Percentiles rank a stretch among this genome's conserved stretches.
These are phyloP conservation scores for Caenorhabditis sp. DNA, from an alignment of 2,888 invertebrate species.

Conservation along the genomic window DNA sequence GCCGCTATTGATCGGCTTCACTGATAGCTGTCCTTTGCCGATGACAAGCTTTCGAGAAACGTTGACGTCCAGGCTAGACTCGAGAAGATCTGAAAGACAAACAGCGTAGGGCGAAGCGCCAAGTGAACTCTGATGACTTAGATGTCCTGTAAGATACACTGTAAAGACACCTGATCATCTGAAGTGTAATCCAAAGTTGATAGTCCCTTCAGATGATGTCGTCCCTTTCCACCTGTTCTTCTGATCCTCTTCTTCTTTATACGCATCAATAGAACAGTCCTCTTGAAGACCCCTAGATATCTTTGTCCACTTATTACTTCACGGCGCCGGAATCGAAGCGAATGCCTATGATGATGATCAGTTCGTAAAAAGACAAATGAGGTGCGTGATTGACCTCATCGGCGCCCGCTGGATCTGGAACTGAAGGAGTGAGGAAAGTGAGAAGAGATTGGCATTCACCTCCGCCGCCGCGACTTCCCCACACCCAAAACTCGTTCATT, in stretches of 20 bases:
- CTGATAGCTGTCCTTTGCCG: conserved; percentile 48
- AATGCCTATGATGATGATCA: too few relatives aligned
- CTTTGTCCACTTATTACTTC: too few relatives aligned
- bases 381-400: neutral
- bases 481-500: conserved; percentile 47
- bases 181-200: conserved; percentile 1
- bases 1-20: conserved; percentile 38
- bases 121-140: conserved; percentile 34
- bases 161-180: conserved; percentile 1
- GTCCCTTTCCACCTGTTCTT: neutral
- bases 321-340: too few relatives aligned
- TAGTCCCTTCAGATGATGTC: neutral
- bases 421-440: conserved; percentile 27
- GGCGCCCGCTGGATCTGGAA: conserved; percentile 4
- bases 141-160: conserved; percentile 10
- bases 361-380: neutral
- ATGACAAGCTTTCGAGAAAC: conserved; percentile 33
- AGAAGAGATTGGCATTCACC: conserved; percentile 36
- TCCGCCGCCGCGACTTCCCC: neutral
- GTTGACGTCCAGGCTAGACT: too few relatives aligned
- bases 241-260: conserved; percentile 1
- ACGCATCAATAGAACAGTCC: neutral
- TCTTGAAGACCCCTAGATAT: too few relatives aligned
- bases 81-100: too few relatives aligned
- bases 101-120: neutral